Evolutionary conservation across 2,888 invertebrate genomes (phyloP).

Genomic region (Stramonita haemastoma): DNA sequence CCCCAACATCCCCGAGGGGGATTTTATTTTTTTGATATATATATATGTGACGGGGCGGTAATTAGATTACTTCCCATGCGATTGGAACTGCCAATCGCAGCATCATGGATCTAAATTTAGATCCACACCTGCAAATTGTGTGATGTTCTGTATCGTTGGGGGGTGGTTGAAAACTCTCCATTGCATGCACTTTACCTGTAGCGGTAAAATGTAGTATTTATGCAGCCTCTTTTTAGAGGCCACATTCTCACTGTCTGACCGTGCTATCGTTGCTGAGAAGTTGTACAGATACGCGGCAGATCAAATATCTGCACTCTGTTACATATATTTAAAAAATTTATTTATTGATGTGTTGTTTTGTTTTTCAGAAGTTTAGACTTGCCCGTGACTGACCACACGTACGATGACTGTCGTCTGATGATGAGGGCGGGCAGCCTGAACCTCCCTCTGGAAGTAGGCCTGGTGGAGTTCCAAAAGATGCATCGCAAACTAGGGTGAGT

Average conservation of each 20-base stretch:
- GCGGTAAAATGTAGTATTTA: slow-evolving; percentile 78
- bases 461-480: slow-evolving; percentile 89
- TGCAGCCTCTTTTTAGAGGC: slow-evolving; percentile 89
- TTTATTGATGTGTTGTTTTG: slow-evolving; percentile 93
- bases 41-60: too few relatives aligned
- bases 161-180: too few relatives aligned
- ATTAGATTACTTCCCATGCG: too few relatives aligned
- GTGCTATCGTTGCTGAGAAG: slow-evolving; percentile 93
- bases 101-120: too few relatives aligned
- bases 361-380: slow-evolving; percentile 86
- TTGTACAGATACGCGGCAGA: too few relatives aligned
- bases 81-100: too few relatives aligned
- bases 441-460: slow-evolving; percentile 85
- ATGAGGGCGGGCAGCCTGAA: slow-evolving; percentile 89
- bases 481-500: slow-evolving; percentile 86
- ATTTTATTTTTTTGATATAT: slow-evolving; percentile 85
- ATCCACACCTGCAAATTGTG: too few relatives aligned
- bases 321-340: slow-evolving; percentile 92
- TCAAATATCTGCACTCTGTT: too few relatives aligned
- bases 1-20: slow-evolving; percentile 96
- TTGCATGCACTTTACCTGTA: too few relatives aligned
- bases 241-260: slow-evolving; percentile 93
- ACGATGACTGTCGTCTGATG: slow-evolving; percentile 92
- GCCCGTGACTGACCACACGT: slow-evolving; percentile 93
- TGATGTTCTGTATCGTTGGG: too few relatives aligned